Conservation (phyloP, 2,797 vertebrate genomes). For the Hirundo rustica region DNA sequence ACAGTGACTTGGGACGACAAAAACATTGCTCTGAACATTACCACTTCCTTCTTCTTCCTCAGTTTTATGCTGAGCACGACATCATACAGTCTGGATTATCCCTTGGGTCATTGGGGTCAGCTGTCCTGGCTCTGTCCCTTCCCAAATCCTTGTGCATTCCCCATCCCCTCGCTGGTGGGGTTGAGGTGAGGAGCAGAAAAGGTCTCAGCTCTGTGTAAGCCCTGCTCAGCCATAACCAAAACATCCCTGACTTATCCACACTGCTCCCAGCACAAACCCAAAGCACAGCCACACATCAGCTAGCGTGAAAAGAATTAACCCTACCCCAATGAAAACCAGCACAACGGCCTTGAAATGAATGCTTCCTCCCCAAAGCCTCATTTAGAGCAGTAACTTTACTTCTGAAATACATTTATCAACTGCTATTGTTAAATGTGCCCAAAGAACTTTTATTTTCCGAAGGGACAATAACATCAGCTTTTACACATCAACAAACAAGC, state of each 20-base stretch:
- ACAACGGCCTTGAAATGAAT: background rate
- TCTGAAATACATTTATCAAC: slow-evolving; percentile 39
- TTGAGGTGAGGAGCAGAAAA: background rate
- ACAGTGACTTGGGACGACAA: background rate
- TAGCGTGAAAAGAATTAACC: background rate
- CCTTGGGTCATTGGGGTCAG: background rate
- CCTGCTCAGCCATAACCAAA: background rate
- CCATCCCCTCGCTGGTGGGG: fast-evolving
- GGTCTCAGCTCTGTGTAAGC: background rate
- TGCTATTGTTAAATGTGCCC: slow-evolving; percentile 15
- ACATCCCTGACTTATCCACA: background rate
- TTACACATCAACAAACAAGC: slow-evolving; percentile 3
- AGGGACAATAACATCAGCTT: slow-evolving; percentile 36
- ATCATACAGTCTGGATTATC: background rate
- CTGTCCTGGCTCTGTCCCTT: background rate
- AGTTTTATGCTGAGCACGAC: background rate
- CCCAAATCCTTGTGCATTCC: background rate
- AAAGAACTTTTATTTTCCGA: slow-evolving; percentile 52
- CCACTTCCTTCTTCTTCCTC: background rate
- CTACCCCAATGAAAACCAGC: background rate
- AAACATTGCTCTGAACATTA: background rate
- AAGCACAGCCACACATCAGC: background rate
- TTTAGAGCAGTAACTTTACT: slow-evolving; percentile 25
- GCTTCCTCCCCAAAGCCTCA: background rate
- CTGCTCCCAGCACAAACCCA: background rate